These are phyloP conservation scores for Patella ulyssiponensis DNA, from an alignment of 2,888 invertebrate genomes.

Conservation along the genomic window DNA sequence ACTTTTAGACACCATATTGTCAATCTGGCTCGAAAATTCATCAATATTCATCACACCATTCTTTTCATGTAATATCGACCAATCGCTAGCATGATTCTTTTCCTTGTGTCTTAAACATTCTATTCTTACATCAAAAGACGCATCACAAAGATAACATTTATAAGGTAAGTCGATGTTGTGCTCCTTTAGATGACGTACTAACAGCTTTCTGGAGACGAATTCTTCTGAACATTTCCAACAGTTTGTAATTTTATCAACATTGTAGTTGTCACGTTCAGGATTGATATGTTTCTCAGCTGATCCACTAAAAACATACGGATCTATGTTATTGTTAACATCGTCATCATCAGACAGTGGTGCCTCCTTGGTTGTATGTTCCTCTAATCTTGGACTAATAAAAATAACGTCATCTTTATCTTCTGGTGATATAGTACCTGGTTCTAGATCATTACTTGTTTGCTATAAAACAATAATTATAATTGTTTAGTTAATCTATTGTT, in stretches of 20 bases:
- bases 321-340: constrained; percentile 1
- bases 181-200: constrained; percentile 68
- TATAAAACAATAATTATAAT: no score
- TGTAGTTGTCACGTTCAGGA: constrained; percentile 68
- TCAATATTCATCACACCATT: constrained; percentile 64
- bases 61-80: constrained; percentile 80
- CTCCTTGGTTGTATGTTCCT: not conserved
- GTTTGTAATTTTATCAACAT: constrained; percentile 66
- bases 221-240: constrained; percentile 67
- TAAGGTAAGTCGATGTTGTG: constrained; percentile 76
- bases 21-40: constrained; percentile 62
- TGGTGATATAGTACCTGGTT: no score
- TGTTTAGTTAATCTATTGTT: no score
- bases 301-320: constrained; percentile 36
- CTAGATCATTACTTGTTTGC: no score
- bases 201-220: constrained; percentile 60
- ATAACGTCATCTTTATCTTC: not conserved
- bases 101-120: constrained; percentile 88
- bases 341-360: constrained; percentile 15
- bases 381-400: not conserved
- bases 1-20: constrained; percentile 56
- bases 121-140: constrained; percentile 84
- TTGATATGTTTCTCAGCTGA: constrained; percentile 58
- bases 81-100: constrained; percentile 83
- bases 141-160: constrained; percentile 94